Base-by-base conservation (phyloP, 2,888 invertebrate species). In the Gymnocheta viridis region DNA sequence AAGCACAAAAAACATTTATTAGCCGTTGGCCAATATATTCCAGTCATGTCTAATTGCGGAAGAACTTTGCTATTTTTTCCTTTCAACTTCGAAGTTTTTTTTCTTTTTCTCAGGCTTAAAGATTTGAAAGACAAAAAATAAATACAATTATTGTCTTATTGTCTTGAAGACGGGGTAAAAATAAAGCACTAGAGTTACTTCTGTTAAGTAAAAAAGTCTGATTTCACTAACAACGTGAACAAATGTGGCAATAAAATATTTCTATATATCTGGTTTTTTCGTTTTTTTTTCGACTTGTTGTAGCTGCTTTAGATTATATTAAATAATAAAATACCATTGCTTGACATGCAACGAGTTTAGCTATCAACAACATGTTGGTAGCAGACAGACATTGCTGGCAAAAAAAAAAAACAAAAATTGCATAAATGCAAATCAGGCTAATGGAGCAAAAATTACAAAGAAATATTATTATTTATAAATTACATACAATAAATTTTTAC, bases 371-470 rank as follows among this genome's bases (percentile, higher is more conserved):
- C 60, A 76, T 67, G 67, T 32, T 72, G 32, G 32, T 49, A 35
- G 17, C 29, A 24, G 49, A 17, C 19, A 19, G 35, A n/a, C 29
- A 29, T 54, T 49, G 19, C 49, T 17, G 4, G 62, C 3, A 74
- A 10, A 4, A 14, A 6, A 24, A 19, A 12, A 32, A 69, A 24
- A 19, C 6, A 32, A 69, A 27, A 69, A 54, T 74, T 82, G 64
- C 69, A 80, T 77, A 72, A 84, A 84, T 84, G 81, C 81, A 84
- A 84, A 84, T 84, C 51, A 72, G 76, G 76, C 27, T 70, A 81
- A 81, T 74, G 67, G 69, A 51, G 81, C 54, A 81, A 81, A 74
- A 70, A 35, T 44, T 27, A n/a, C n/a, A 62, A 27, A 62, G 27
- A 27, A 44, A 27, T 22, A 49, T 38, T 29, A 49, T 38, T 29